Base-by-base conservation (phyloP, 2,888 invertebrate species). In the Amblyjoppa proteus region DNA sequence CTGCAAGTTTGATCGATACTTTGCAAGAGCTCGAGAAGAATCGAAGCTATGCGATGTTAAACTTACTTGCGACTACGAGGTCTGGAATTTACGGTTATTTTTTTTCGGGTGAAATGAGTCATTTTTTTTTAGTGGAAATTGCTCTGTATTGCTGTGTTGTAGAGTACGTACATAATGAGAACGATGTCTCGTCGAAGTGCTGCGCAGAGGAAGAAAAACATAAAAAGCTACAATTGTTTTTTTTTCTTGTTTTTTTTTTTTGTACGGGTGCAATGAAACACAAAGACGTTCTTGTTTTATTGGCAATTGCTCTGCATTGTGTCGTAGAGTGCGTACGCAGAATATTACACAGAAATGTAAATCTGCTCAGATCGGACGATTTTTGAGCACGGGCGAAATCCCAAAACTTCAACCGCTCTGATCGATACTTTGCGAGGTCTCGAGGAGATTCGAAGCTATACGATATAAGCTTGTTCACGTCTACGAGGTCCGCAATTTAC, bases 111-210 rank as follows among this genome's bases (percentile, higher is more conserved):
- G 34, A 11, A 74, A 4, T 7, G 56, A 51, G 28, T n/a, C 38
- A 31, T 20, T 69, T 68, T 64, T 69, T 53, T 56, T 77, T 83
- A 78, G 25, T 68, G 64, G 34, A 53, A 81, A 66, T 84, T 68
- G 16, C 73, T 79, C 28, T 81, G 74, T 81, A 70, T 83, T 69
- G 66, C 69, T 76, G 71, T 58, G 58, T 58, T 41, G 53, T 69
- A 56, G 75, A 77, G 76, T 82, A 83, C 82, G 83, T 85, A 87
- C 85, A 87, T 77, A 64, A 80, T 58, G 80, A 77, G 74, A 77
- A 58, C 68, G 31, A 56, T 58, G 38, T 49, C 45, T 87, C 70
- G 76, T 82, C 53, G 56, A 9, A 53, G 74, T 85, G 84, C 64
- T 84, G 64, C 76, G 77, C 79, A 77, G 45, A 58, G 45, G 51